Conservation (phyloP, 2,113 vertebrate genomes). For the Thamnaconus septentrionalis region DNA sequence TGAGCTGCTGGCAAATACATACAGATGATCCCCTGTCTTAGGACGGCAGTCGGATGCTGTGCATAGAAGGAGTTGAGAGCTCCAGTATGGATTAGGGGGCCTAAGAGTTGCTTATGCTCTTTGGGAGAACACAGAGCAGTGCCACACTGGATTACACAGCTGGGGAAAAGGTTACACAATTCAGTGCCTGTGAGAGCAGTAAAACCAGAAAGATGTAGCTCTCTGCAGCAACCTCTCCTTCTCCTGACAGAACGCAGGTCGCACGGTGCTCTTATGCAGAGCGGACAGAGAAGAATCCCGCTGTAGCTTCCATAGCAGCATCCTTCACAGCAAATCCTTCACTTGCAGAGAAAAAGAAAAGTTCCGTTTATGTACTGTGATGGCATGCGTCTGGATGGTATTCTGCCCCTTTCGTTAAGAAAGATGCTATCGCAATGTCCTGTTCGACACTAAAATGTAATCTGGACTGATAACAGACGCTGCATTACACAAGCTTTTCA, state of each 20-base stretch:
- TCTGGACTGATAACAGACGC: slow-evolving; percentile 42
- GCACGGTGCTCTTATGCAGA: slow-evolving; percentile 16
- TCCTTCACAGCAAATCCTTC: neutral
- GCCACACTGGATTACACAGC: slow-evolving; percentile 59
- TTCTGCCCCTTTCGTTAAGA: slow-evolving; percentile 48
- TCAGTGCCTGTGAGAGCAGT: slow-evolving; percentile 34
- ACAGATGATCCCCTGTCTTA: slow-evolving; percentile 55
- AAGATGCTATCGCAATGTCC: slow-evolving; percentile 30
- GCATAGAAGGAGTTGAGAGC: slow-evolving; percentile 49
- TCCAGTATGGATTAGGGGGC: slow-evolving; percentile 59
- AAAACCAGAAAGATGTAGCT: slow-evolving; percentile 49
- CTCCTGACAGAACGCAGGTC: slow-evolving; percentile 17
- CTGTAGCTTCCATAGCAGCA: neutral
- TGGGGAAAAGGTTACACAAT: slow-evolving; percentile 62
- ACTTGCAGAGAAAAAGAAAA: neutral
- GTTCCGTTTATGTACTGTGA: neutral
- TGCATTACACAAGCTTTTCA: slow-evolving; percentile 20
- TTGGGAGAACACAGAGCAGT: slow-evolving; percentile 52
- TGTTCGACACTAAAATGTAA: slow-evolving; percentile 32
- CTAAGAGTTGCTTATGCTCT: slow-evolving; percentile 62
- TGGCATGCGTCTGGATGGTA: slow-evolving; percentile 9
- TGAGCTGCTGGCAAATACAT: slow-evolving; percentile 53
- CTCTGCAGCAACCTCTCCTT: slow-evolving; percentile 26
- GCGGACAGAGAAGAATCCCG: neutral
- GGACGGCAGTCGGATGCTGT: slow-evolving; percentile 37